Evolutionary conservation across 2,113 vertebrate genomes (phyloP).

Genomic region (Alosa alosa): DNA sequence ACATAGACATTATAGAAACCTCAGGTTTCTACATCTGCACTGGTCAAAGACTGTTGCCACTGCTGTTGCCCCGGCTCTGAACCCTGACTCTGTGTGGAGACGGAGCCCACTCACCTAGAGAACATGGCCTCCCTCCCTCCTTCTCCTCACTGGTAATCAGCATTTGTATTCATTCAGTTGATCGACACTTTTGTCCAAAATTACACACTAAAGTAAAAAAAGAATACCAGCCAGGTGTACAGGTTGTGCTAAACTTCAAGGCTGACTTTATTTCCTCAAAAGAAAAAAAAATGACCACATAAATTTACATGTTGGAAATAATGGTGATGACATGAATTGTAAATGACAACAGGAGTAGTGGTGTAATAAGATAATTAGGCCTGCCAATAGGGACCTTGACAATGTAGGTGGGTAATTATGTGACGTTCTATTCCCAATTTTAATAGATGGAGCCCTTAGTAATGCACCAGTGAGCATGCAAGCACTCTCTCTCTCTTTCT

Average conservation of each 20-base stretch:
- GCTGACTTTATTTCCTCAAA: not conserved
- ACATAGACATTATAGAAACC: not conserved
- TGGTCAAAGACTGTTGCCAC: not conserved
- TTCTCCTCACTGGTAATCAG: not conserved
- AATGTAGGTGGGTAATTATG: slow-evolving; percentile 14
- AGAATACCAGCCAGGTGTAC: not conserved
- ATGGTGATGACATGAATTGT: slow-evolving; percentile 4
- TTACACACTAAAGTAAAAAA: not conserved
- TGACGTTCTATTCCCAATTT: not conserved
- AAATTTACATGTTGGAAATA: not conserved
- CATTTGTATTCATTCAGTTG: not conserved
- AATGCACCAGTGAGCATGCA: not conserved
- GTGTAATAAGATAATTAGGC: slow-evolving; percentile 30
- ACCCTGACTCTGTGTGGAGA: not conserved
- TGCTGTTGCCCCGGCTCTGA: not conserved
- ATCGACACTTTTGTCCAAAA: not conserved
- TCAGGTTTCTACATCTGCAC: not conserved
- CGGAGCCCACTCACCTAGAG: not conserved
- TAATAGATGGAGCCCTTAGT: slow-evolving; percentile 12
- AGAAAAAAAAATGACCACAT: slow-evolving; percentile 24
- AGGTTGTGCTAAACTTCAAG: too few relatives aligned
- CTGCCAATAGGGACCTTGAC: not conserved
- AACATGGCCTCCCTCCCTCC: not conserved
- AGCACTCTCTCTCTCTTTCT: not conserved
- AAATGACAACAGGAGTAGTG: slow-evolving; percentile 3